phyloP scores from a whole-genome alignment of 2,888 invertebrate species.

The Maniola hyperantus region DNA sequence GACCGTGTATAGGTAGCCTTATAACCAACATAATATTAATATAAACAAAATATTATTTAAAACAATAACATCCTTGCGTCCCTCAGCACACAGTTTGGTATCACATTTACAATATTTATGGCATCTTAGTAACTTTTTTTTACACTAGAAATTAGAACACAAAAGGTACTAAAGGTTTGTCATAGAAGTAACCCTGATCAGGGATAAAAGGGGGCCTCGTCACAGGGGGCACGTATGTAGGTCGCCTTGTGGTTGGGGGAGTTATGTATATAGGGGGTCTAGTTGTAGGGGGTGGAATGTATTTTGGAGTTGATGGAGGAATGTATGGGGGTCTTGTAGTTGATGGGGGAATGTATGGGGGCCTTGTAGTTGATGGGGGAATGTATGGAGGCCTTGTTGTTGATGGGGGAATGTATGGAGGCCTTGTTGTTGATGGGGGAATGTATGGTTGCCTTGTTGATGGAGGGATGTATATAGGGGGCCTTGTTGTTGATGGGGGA shows the following conservation, averaged over 20 bases:
- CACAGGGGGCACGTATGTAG: constrained; percentile 36
- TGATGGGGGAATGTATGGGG: constrained; percentile 45
- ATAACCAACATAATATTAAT: neutral
- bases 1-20: neutral
- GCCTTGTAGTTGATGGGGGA: constrained; percentile 41
- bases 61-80: constrained; percentile 29
- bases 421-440: constrained; percentile 35
- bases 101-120: constrained; percentile 75
- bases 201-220: constrained; percentile 66
- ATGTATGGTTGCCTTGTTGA: constrained; percentile 34
- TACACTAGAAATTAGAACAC: constrained; percentile 59
- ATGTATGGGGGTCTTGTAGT: constrained; percentile 45
- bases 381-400: constrained; percentile 41
- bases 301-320: constrained; percentile 44
- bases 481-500: constrained; percentile 35
- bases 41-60: constrained; percentile 6
- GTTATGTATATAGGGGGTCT: constrained; percentile 50
- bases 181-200: constrained; percentile 74
- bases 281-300: constrained; percentile 44
- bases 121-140: constrained; percentile 43
- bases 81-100: constrained; percentile 60
- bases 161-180: constrained; percentile 71
- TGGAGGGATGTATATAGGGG: constrained; percentile 42
- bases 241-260: constrained; percentile 44
- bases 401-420: constrained; percentile 42